Conservation (phyloP, 2,113 vertebrate species). For the Stegastes partitus region DNA sequence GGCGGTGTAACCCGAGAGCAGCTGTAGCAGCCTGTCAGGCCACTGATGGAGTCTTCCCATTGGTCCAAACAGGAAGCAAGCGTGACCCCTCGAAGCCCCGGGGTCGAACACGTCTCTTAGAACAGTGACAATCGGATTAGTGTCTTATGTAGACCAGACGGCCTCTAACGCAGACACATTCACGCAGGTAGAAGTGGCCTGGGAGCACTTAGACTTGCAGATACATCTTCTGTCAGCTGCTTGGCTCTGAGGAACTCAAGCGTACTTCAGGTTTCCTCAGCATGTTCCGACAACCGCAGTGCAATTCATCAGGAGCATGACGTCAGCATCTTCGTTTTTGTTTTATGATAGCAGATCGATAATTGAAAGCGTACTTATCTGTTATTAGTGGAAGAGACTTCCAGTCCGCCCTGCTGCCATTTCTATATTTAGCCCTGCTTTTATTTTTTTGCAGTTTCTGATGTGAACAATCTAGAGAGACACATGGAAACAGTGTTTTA, state of each 20-base stretch:
- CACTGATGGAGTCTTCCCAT: constrained; percentile 60
- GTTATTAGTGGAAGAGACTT: constrained; percentile 70
- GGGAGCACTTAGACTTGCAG: constrained; percentile 28
- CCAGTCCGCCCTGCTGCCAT: constrained; percentile 13
- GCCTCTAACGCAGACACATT: constrained; percentile 44
- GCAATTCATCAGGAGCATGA: constrained; percentile 34
- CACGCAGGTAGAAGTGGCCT: constrained; percentile 42
- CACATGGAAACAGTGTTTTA: constrained; percentile 50
- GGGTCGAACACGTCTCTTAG: constrained; percentile 62
- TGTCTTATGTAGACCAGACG: constrained; percentile 67
- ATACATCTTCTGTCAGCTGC: constrained; percentile 6
- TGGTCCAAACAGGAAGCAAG: constrained; percentile 73
- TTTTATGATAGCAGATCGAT: constrained; percentile 69
- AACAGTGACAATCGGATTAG: constrained; percentile 79
- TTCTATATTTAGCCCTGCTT: constrained; percentile 66
- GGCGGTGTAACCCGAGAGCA: constrained; percentile 69
- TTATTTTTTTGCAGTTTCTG: constrained; percentile 37
- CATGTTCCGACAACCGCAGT: constrained; percentile 5
- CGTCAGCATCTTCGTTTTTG: constrained; percentile 62
- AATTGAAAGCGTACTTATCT: constrained; percentile 63
- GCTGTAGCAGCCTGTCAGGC: constrained; percentile 68
- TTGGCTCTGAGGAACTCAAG: neutral
- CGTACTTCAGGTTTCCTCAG: neutral
- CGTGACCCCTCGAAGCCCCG: constrained; percentile 58
- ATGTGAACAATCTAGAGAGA: constrained; percentile 29